Conservation (phyloP, 2,113 vertebrate species). For the Setophaga kirtlandii region DNA sequence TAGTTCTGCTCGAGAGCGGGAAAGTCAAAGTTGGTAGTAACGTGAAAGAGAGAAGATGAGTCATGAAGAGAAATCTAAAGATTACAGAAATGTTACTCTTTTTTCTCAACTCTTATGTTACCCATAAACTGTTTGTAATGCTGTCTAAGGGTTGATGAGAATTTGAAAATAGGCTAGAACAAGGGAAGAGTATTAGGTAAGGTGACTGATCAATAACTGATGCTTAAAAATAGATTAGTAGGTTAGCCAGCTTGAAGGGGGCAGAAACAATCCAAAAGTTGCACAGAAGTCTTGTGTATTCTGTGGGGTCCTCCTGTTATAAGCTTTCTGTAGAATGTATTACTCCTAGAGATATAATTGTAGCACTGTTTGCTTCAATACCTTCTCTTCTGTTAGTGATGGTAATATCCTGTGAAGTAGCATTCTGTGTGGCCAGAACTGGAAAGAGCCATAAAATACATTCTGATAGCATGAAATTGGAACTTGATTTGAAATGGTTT, state of each 20-base stretch:
- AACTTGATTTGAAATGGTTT: constrained; percentile 45
- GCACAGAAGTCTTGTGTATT: not conserved
- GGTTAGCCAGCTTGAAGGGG: not conserved
- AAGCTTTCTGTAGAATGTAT: not conserved
- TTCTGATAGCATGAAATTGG: constrained; percentile 47
- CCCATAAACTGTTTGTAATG: not conserved
- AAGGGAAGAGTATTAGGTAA: not conserved
- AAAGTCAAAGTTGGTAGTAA: not conserved
- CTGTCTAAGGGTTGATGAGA: not conserved
- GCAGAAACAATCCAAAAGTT: not conserved
- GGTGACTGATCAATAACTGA: not conserved
- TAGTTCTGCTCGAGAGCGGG: not conserved
- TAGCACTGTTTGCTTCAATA: constrained; percentile 2
- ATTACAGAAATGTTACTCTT: not conserved
- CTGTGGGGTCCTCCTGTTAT: not conserved
- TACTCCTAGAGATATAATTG: not conserved
- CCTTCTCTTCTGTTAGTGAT: not conserved
- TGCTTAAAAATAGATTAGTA: not conserved
- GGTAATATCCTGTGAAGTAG: not conserved
- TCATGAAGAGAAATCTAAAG: not conserved
- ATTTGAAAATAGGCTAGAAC: not conserved
- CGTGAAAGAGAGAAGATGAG: not conserved
- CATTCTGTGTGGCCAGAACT: not conserved
- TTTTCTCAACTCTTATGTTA: not conserved
- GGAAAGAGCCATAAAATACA: constrained; percentile 12